Conservation (phyloP, 2,113 vertebrate genomes). For the Megaleporinus macrocephalus region DNA sequence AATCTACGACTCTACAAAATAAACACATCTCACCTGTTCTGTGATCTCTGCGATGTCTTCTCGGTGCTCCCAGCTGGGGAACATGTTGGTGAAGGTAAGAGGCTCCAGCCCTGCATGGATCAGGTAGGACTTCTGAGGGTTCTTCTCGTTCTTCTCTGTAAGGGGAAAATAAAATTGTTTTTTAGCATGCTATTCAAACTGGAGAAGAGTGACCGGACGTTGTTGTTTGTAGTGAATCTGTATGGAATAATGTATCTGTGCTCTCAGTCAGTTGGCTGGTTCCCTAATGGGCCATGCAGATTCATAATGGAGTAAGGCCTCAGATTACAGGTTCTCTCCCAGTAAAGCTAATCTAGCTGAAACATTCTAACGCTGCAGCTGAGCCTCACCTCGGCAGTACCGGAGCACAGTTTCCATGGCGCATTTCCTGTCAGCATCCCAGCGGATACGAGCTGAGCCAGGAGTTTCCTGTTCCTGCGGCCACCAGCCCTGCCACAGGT, state of each 20-base stretch:
- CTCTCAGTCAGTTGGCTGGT: too few relatives aligned
- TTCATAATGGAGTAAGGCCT: too few relatives aligned
- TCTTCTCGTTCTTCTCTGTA: conserved; percentile 91
- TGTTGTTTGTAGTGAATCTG: too few relatives aligned
- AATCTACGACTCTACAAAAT: too few relatives aligned
- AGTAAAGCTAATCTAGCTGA: not conserved
- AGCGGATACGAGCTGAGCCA: conserved; percentile 93
- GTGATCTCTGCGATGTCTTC: conserved; percentile 96
- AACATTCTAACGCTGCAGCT: not conserved
- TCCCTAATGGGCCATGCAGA: too few relatives aligned
- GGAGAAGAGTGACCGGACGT: too few relatives aligned
- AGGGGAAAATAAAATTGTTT: conserved; percentile 43
- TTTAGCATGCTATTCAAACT: too few relatives aligned
- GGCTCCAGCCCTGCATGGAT: conserved; percentile 96
- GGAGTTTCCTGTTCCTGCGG: conserved; percentile 90
- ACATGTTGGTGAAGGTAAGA: conserved; percentile 98
- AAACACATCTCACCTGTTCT: conserved; percentile 87
- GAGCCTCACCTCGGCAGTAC: conserved; percentile 92
- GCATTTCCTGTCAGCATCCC: conserved; percentile 93
- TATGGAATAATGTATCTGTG: too few relatives aligned
- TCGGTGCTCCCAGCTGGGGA: conserved; percentile 96
- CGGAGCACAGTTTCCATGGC: conserved; percentile 96
- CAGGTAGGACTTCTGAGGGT: conserved; percentile 92
- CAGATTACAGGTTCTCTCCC: too few relatives aligned
- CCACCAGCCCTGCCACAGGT: conserved; percentile 99